Percentiles rank a stretch among this genome's conserved stretches.
Conservation (phyloP, 2,888 invertebrate genomes). For the Cheiracanthium punctorium region DNA sequence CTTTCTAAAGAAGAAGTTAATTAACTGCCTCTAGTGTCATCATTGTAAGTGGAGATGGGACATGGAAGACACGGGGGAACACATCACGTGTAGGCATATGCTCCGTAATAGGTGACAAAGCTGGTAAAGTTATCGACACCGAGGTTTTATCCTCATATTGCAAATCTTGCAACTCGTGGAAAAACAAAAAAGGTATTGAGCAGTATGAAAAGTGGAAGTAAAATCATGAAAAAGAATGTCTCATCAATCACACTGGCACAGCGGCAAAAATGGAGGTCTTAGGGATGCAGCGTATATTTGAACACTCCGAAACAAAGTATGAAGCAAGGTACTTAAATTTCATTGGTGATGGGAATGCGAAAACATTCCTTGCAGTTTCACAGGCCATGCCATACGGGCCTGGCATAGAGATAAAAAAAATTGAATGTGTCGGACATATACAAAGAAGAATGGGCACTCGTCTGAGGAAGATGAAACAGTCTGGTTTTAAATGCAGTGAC, state of each 20-base stretch:
- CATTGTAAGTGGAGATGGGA: neutral
- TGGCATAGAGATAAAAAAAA: neutral
- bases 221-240: neutral
- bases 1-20: too few relatives aligned
- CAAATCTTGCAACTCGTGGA: neutral
- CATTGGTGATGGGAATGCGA: neutral
- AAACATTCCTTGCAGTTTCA: neutral
- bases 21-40: neutral
- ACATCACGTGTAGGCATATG: neutral
- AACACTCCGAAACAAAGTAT: neutral
- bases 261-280: slow-evolving; percentile 1
- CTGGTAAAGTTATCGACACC: neutral
- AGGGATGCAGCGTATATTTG: neutral
- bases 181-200: neutral
- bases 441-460: neutral
- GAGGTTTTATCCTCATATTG: neutral
- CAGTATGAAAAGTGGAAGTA: neutral
- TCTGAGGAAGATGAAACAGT: neutral
- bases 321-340: neutral
- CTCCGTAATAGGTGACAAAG: neutral
- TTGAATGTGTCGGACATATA: slow-evolving; percentile 8
- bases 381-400: neutral
- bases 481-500: neutral
- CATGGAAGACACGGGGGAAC: neutral
- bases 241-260: neutral